Conservation (phyloP, 2,113 vertebrate species). For the Rhynchopsitta pachyrhyncha region DNA sequence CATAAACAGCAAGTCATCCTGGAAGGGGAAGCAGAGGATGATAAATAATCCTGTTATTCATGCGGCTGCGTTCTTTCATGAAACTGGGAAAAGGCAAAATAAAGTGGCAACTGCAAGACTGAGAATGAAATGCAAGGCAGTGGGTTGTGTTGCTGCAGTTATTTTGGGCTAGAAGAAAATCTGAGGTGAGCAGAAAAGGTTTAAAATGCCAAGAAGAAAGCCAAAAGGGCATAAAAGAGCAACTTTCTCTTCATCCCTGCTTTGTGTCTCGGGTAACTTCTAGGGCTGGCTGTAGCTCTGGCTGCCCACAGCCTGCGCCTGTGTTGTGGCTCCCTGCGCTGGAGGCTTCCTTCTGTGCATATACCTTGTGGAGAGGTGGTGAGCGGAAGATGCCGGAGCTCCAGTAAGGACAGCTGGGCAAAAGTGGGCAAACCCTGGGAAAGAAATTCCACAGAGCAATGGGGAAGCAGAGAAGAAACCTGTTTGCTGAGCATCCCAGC, state of each 20-base stretch:
- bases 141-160: not conserved
- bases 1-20: slow-evolving; percentile 71
- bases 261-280: not conserved
- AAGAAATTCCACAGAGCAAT: not conserved
- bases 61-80: slow-evolving; percentile 58
- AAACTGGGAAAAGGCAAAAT: slow-evolving; percentile 56
- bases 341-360: not conserved
- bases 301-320: not conserved
- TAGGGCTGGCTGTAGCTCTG: not conserved
- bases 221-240: not conserved
- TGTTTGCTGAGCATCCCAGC: not conserved
- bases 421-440: not conserved
- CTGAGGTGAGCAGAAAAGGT: slow-evolving; percentile 20
- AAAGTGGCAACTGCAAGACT: slow-evolving; percentile 25
- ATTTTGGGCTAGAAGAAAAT: not conserved
- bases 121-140: not conserved
- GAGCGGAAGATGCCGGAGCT: not conserved
- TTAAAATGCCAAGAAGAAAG: not conserved
- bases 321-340: rapidly evolving
- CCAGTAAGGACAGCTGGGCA: not conserved
- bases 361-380: not conserved
- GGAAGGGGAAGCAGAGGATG: slow-evolving; percentile 60
- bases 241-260: not conserved
- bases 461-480: not conserved
- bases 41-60: slow-evolving; percentile 72